Evolutionary conservation across 2,888 invertebrate genomes (phyloP).

Genomic region (Dorcus parallelipipedus): DNA sequence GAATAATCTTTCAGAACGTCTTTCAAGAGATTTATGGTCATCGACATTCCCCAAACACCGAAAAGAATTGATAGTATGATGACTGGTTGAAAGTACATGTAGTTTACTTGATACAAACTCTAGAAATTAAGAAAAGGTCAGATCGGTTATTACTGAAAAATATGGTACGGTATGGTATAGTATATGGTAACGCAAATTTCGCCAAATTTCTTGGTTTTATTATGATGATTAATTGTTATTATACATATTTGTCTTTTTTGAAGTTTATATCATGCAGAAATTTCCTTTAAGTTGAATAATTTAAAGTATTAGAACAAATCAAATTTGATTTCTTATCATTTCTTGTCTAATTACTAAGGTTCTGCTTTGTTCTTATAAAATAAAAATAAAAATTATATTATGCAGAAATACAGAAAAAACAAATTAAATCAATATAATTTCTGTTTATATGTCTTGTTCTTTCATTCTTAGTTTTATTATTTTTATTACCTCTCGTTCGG

Average conservation of each 20-base stretch:
- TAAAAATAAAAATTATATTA: background rate
- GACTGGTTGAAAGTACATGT: constrained; percentile 64
- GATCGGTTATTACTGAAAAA: too few relatives aligned
- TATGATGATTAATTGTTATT: too few relatives aligned
- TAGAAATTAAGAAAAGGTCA: constrained; percentile 38
- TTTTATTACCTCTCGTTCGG: constrained; percentile 62
- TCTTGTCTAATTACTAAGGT: background rate
- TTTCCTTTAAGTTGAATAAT: too few relatives aligned
- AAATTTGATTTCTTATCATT: too few relatives aligned
- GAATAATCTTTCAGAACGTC: constrained; percentile 46
- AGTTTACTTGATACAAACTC: constrained; percentile 57
- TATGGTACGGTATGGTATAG: too few relatives aligned
- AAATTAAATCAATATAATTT: background rate
- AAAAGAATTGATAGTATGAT: constrained; percentile 62
- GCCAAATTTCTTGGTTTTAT: too few relatives aligned
- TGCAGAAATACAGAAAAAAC: too few relatives aligned
- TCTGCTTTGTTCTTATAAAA: background rate
- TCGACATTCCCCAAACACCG: constrained; percentile 67
- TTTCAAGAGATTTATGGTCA: constrained; percentile 58
- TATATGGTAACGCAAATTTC: too few relatives aligned
- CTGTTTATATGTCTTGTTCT: background rate
- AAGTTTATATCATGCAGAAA: too few relatives aligned
- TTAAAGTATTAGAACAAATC: too few relatives aligned
- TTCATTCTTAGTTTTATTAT: background rate
- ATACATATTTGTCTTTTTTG: too few relatives aligned